phyloP scores from a whole-genome alignment of 1,140 invertebrate species.

The Zaprionus taronus region DNA sequence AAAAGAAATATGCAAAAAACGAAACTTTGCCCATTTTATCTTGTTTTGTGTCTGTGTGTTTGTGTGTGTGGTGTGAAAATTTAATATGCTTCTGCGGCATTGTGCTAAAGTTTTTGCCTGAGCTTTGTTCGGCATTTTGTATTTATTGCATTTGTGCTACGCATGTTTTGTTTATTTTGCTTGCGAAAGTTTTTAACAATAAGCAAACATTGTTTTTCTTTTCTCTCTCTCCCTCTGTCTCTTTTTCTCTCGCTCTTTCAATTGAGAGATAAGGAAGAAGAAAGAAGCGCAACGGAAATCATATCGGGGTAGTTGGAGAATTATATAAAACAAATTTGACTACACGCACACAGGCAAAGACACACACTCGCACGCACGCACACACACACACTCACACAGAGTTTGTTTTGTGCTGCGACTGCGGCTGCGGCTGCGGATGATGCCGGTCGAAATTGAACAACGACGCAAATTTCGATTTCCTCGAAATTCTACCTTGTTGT shows the following conservation, averaged over 20 bases:
- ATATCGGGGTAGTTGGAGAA: slow-evolving; percentile 74
- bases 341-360: slow-evolving; percentile 31
- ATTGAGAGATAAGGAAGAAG: slow-evolving; percentile 67
- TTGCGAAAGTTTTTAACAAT: slow-evolving; percentile 41
- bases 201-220: slow-evolving; percentile 44
- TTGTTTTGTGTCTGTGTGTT: neutral
- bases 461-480: slow-evolving; percentile 80
- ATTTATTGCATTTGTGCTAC: slow-evolving; percentile 47
- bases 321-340: slow-evolving; percentile 75
- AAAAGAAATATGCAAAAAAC: slow-evolving; percentile 16
- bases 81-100: slow-evolving; percentile 60
- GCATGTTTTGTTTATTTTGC: slow-evolving; percentile 46
- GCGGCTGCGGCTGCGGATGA: slow-evolving; percentile 26
- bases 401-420: slow-evolving; percentile 45
- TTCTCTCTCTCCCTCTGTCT: slow-evolving; percentile 20
- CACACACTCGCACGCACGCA: slow-evolving; percentile 36
- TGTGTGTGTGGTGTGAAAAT: slow-evolving; percentile 31
- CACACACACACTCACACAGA: slow-evolving; percentile 27
- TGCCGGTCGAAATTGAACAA: slow-evolving; percentile 67
- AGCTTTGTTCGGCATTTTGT: slow-evolving; percentile 52
- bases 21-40: slow-evolving; percentile 9
- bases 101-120: slow-evolving; percentile 35
- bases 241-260: slow-evolving; percentile 33
- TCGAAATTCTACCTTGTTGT: slow-evolving; percentile 76
- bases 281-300: slow-evolving; percentile 56